Evolutionary conservation across 35 echinoderm and acorn worm species (phyloP).

Genomic region (Lytechinus pictus): DNA sequence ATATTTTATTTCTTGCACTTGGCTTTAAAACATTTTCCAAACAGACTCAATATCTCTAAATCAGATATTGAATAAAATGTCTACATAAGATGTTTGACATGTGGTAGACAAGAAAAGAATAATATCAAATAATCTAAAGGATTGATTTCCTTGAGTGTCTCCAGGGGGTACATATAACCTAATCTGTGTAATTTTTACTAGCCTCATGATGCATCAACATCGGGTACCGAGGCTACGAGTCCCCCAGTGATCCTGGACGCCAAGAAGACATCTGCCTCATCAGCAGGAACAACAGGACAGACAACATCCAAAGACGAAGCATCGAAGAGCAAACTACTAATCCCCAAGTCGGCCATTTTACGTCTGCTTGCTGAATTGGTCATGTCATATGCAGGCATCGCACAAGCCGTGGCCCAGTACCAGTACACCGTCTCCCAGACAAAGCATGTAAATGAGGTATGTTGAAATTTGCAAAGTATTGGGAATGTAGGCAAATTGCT

Average conservation of each 20-base stretch:
- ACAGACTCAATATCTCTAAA: too few species aligned
- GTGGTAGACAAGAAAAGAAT: neutral
- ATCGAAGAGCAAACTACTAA: slow-evolving; percentile 73
- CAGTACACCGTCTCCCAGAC: slow-evolving; percentile 71
- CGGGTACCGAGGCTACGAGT: neutral
- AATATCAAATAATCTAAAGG: neutral
- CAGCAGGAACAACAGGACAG: neutral
- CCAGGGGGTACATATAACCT: neutral
- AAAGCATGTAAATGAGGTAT: slow-evolving; percentile 82
- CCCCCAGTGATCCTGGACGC: neutral
- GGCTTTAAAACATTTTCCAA: too few species aligned
- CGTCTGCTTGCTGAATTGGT: slow-evolving; percentile 88
- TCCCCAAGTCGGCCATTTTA: slow-evolving; percentile 88
- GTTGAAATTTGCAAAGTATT: neutral
- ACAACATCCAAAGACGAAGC: slow-evolving; percentile 55
- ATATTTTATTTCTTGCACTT: too few species aligned
- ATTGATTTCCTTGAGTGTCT: neutral
- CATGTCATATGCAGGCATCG: slow-evolving; percentile 84
- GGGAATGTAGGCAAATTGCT: neutral
- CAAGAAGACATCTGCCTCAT: slow-evolving; percentile 44
- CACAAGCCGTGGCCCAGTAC: slow-evolving; percentile 87
- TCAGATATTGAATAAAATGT: too few species aligned
- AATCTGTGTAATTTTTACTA: neutral
- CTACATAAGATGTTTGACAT: too few species aligned
- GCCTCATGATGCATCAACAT: neutral